Conservation (phyloP, 2,113 vertebrate genomes). For the Lepus americanus region DNA sequence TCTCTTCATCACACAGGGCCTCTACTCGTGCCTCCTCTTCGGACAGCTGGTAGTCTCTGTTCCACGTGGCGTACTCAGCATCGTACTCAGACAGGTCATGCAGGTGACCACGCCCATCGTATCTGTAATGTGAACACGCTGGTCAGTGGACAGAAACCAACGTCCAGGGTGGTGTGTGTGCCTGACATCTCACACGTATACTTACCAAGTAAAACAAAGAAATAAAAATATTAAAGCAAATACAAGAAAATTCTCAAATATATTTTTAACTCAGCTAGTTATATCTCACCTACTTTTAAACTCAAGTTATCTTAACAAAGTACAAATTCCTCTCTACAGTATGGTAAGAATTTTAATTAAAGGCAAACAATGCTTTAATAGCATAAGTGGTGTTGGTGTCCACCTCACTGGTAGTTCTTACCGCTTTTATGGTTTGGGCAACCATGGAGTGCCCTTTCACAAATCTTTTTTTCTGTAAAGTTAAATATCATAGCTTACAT, state of each 20-base stretch:
- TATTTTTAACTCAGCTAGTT: constrained; percentile 85
- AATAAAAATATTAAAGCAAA: constrained; percentile 76
- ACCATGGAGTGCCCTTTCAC: constrained; percentile 90
- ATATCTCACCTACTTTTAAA: constrained; percentile 84
- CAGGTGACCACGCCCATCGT: constrained; percentile 99
- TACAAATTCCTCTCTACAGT: constrained; percentile 81
- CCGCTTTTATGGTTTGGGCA: constrained; percentile 93
- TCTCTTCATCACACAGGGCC: constrained; percentile 98
- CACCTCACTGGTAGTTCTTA: constrained; percentile 91
- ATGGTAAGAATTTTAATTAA: constrained; percentile 84
- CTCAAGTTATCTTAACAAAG: constrained; percentile 80
- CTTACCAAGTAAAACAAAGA: constrained; percentile 88
- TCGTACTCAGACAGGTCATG: constrained; percentile 99
- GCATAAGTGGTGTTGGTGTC: constrained; percentile 82
- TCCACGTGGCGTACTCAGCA: constrained; percentile 96
- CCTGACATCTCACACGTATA: constrained; percentile 83
- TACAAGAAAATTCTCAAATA: constrained; percentile 76
- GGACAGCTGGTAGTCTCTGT: constrained; percentile 96
- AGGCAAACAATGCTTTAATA: constrained; percentile 84
- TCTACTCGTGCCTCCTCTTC: constrained; percentile 99
- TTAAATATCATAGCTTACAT: constrained; percentile 95
- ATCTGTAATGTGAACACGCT: constrained; percentile 93
- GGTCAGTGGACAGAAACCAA: constrained; percentile 89
- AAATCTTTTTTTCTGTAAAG: constrained; percentile 93
- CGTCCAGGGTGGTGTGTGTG: constrained; percentile 62